A percentile compares a stretch with the other conserved stretches of the same genome.
Evolutionary conservation across 2,888 invertebrate species (phyloP).

Genomic region (Dryobotodes eremita): DNA sequence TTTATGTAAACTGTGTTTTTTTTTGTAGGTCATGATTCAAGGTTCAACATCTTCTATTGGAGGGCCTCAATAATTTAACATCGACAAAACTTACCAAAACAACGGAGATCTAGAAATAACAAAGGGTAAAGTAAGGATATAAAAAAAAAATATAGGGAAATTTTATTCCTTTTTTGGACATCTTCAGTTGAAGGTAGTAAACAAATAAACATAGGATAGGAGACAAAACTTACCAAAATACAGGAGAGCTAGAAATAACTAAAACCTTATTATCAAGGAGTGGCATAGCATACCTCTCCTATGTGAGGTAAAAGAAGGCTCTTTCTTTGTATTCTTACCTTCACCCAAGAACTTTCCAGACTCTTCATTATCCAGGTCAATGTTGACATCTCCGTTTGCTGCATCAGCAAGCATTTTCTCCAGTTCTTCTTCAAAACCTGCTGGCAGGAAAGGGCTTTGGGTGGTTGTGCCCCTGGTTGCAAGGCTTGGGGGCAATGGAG

Average conservation of each 20-base stretch:
- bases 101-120: conserved; percentile 12
- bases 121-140: not conserved
- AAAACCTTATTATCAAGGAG: not conserved
- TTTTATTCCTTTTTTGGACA: not conserved
- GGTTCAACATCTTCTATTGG: not conserved
- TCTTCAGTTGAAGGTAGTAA: not conserved
- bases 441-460: conserved; percentile 97
- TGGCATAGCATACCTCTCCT: not conserved
- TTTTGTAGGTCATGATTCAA: not conserved
- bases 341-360: conserved; percentile 88
- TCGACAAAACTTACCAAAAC: not conserved
- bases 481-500: conserved; percentile 93
- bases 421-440: conserved; percentile 93
- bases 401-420: conserved; percentile 85
- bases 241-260: conserved; percentile 13
- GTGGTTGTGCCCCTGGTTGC: conserved; percentile 94
- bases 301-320: not conserved
- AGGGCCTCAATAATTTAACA: not conserved
- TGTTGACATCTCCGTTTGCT: conserved; percentile 80
- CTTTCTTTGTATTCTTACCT: conserved; percentile 74
- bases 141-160: no score
- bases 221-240: not conserved
- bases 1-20: not conserved
- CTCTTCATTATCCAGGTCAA: conserved; percentile 84
- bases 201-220: not conserved